phyloP scores from a whole-genome alignment of 2,888 invertebrate genomes.

The Steinernema scapterisci region DNA sequence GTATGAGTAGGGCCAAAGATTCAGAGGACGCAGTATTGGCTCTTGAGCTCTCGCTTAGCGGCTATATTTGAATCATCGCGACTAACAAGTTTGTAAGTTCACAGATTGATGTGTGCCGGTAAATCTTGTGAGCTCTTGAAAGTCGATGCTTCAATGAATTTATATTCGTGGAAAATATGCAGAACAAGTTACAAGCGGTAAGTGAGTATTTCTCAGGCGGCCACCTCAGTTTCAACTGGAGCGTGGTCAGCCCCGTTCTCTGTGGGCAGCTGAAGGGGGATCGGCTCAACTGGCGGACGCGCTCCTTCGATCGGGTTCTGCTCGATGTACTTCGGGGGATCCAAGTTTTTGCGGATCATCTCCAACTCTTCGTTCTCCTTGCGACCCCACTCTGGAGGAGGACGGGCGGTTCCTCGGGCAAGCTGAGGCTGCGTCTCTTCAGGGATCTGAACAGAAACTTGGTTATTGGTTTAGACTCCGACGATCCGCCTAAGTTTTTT shows the following conservation, averaged over 20 bases:
- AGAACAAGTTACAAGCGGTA: conserved; percentile 15
- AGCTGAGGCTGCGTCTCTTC: conserved; percentile 53
- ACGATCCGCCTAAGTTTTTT: background rate
- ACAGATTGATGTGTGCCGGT: no score
- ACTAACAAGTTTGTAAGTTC: no score
- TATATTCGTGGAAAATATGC: background rate
- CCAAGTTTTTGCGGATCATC: conserved; percentile 39
- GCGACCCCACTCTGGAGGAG: conserved; percentile 53
- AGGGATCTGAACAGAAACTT: conserved; percentile 41
- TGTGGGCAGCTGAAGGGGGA: conserved; percentile 53
- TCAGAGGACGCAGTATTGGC: no score
- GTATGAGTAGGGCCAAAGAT: no score
- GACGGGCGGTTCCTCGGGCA: conserved; percentile 63
- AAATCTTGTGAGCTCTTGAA: no score
- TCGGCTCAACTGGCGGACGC: conserved; percentile 51
- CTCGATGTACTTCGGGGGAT: conserved; percentile 59
- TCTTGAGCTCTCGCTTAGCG: no score
- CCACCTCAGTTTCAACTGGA: background rate
- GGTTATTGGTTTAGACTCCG: no score
- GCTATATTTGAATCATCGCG: no score
- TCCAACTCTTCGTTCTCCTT: conserved; percentile 40
- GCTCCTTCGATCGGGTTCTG: conserved; percentile 60
- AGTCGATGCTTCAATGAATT: conserved; percentile 2
- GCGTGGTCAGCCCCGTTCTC: background rate
- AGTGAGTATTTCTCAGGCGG: background rate